Evolutionary conservation across 2,797 vertebrate genomes (phyloP).

Genomic region (Anguilla anguilla): DNA sequence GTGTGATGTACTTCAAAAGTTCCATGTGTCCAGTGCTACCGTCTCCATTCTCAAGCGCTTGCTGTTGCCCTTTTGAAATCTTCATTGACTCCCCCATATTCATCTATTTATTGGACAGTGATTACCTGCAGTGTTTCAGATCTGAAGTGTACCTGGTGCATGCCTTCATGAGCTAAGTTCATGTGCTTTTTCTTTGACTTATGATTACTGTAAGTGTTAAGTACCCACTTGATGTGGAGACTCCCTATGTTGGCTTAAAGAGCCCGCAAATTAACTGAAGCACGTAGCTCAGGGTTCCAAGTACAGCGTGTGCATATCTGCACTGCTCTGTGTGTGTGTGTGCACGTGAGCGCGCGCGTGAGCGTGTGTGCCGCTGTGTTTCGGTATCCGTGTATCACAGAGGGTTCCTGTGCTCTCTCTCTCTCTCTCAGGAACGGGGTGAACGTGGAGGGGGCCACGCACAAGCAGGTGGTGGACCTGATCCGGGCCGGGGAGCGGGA

Average conservation of each 20-base stretch:
- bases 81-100: not conserved
- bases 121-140: not conserved
- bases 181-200: too few relatives aligned
- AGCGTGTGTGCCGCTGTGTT: not conserved
- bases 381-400: not conserved
- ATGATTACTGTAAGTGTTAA: too few relatives aligned
- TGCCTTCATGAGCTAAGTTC: not conserved
- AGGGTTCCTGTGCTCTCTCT: not conserved
- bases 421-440: slow-evolving; percentile 81
- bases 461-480: slow-evolving; percentile 98
- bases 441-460: slow-evolving; percentile 94
- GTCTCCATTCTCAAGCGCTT: not conserved
- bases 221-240: not conserved
- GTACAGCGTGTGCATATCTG: not conserved
- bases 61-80: not conserved
- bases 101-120: not conserved
- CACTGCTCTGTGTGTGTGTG: not conserved
- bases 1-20: not conserved
- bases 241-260: not conserved
- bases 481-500: slow-evolving; percentile 93
- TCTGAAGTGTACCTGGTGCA: not conserved
- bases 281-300: not conserved
- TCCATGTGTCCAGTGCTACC: not conserved
- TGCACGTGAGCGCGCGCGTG: not conserved
- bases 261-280: not conserved